Conservation (phyloP, 2,113 vertebrate genomes). For the Siniperca chuatsi region DNA sequence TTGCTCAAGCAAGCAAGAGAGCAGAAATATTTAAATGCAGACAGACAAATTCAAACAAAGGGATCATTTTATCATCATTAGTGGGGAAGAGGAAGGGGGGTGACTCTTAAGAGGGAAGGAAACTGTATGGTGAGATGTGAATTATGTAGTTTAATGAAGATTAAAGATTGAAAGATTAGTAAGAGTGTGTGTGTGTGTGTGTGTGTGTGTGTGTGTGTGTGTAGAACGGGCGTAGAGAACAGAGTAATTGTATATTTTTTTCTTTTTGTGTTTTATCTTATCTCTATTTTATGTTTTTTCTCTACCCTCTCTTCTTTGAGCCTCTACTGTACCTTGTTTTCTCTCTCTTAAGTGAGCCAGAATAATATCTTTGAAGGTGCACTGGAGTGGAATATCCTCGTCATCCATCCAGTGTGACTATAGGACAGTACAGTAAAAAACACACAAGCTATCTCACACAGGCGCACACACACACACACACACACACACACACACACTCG, state of each 20-base stretch:
- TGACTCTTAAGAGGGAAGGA: slow-evolving; percentile 25
- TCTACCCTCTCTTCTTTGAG: neutral
- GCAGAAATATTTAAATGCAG: slow-evolving; percentile 59
- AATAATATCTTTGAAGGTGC: slow-evolving; percentile 62
- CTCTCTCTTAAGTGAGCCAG: slow-evolving; percentile 46
- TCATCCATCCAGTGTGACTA: slow-evolving; percentile 56
- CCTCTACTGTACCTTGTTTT: neutral
- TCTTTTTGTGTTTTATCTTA: neutral
- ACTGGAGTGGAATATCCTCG: slow-evolving; percentile 65
- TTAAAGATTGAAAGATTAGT: slow-evolving; percentile 33
- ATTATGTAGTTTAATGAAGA: slow-evolving; percentile 41
- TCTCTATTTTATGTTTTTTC: neutral
- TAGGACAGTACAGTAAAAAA: slow-evolving; percentile 44
- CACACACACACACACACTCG: neutral
- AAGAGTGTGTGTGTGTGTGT: neutral
- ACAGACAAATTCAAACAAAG: slow-evolving; percentile 51
- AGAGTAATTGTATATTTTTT: slow-evolving; percentile 12
- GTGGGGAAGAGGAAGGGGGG: slow-evolving; percentile 27
- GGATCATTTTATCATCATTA: slow-evolving; percentile 58
- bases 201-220: neutral
- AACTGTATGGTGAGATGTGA: slow-evolving; percentile 25
- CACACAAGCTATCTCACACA: slow-evolving; percentile 22
- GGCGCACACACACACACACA: slow-evolving; percentile 15
- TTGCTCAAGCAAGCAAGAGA: slow-evolving; percentile 49
- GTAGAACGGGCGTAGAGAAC: neutral